Conservation (phyloP, 2,888 invertebrate genomes). For the Cataglyphis rosenhaueri region DNA sequence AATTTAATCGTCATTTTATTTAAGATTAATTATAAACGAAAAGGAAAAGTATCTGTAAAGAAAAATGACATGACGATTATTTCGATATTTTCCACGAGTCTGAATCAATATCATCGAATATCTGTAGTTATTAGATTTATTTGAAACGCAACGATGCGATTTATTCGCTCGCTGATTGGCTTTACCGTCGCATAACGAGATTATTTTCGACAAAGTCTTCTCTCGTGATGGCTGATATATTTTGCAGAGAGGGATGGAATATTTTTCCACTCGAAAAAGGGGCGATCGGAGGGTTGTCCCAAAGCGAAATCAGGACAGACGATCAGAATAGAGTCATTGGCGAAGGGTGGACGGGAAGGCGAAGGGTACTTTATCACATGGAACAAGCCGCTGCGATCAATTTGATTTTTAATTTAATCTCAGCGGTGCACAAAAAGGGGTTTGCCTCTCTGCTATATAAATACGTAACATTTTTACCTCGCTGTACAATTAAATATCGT, state of each 20-base stretch:
- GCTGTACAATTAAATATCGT: slow-evolving; percentile 6
- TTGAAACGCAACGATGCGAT: slow-evolving; percentile 26
- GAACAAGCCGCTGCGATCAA: slow-evolving; percentile 37
- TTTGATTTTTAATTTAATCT: slow-evolving; percentile 48
- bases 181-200: slow-evolving; percentile 37
- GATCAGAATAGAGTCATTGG: slow-evolving; percentile 44
- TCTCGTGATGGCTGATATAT: slow-evolving; percentile 34
- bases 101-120: not conserved
- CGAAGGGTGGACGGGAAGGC: slow-evolving; percentile 23
- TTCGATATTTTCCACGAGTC: not conserved
- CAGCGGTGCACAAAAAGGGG: slow-evolving; percentile 13
- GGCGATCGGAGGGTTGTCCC: slow-evolving; percentile 32
- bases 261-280: slow-evolving; percentile 39
- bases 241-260: slow-evolving; percentile 24
- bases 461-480: slow-evolving; percentile 14
- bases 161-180: slow-evolving; percentile 38
- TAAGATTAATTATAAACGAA: not conserved
- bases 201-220: slow-evolving; percentile 44
- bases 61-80: not conserved
- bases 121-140: slow-evolving; percentile 30
- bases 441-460: slow-evolving; percentile 1
- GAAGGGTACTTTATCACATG: slow-evolving; percentile 37
- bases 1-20: not conserved
- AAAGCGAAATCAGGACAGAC: slow-evolving; percentile 39
- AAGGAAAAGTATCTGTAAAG: not conserved